Conservation (phyloP, 2,888 invertebrate genomes). For the Crematogaster levior region DNA sequence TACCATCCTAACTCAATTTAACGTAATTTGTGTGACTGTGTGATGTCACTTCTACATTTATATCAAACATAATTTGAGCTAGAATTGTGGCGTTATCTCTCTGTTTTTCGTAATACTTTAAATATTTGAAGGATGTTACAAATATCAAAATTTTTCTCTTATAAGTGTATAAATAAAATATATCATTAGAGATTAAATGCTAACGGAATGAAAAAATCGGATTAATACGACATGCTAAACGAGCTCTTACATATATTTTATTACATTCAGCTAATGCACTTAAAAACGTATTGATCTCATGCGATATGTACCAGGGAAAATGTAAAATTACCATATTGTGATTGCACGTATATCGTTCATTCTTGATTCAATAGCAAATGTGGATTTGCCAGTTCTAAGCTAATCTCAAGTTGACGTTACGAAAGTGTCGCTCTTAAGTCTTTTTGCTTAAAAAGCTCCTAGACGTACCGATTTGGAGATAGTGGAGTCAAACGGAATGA, state of each 20-base stretch:
- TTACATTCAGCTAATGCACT: not conserved
- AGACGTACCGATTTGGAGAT: slow-evolving; percentile 20
- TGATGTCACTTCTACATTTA: not conserved
- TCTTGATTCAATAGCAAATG: slow-evolving; percentile 5
- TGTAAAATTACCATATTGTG: not conserved
- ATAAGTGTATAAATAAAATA: not conserved
- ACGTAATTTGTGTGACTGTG: not conserved
- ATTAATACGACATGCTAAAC: not conserved
- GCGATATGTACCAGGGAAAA: not conserved
- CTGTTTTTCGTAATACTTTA: not conserved
- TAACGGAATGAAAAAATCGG: not conserved
- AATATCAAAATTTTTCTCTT: not conserved
- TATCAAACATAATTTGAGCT: not conserved
- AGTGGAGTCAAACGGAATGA: slow-evolving; percentile 32
- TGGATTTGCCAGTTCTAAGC: slow-evolving; percentile 14
- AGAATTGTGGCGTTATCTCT: not conserved
- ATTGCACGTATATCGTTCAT: not conserved
- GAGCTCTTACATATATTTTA: not conserved
- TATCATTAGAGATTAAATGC: not conserved
- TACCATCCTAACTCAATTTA: not conserved
- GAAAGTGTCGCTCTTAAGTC: slow-evolving; percentile 17
- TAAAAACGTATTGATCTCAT: not conserved
- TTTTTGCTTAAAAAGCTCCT: slow-evolving; percentile 5
- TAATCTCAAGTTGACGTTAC: not conserved
- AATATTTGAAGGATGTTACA: not conserved